Percentiles rank a stretch among this genome's conserved stretches.
Evolutionary conservation across 2,797 vertebrate genomes (phyloP).

Genomic region (Strix occidentalis): DNA sequence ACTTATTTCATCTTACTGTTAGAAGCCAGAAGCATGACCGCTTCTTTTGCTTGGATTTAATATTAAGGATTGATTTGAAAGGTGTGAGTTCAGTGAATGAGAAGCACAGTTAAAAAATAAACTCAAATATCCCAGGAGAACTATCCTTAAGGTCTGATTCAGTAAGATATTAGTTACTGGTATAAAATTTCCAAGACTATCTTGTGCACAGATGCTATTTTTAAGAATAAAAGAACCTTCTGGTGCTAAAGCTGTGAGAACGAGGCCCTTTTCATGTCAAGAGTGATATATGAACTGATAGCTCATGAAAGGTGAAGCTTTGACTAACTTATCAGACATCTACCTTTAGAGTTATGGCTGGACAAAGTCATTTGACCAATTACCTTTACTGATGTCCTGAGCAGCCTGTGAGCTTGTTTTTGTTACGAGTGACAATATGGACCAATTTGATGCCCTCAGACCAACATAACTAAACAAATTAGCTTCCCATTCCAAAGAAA

Average conservation of each 20-base stretch:
- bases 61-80: constrained; percentile 4
- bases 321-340: constrained; percentile 52
- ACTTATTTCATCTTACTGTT: neutral
- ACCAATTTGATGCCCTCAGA: constrained; percentile 54
- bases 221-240: constrained; percentile 56
- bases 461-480: constrained; percentile 52
- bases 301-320: constrained; percentile 62
- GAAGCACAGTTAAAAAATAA: neutral
- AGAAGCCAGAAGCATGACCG: neutral
- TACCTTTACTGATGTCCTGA: constrained; percentile 49
- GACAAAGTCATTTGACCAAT: constrained; percentile 51
- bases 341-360: constrained; percentile 58
- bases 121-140: neutral
- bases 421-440: constrained; percentile 57
- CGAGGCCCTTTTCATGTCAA: constrained; percentile 47
- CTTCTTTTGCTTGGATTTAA: neutral
- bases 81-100: neutral
- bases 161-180: constrained; percentile 18
- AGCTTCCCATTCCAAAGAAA: constrained; percentile 41
- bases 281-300: constrained; percentile 71
- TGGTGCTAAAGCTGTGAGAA: constrained; percentile 44
- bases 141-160: constrained; percentile 35
- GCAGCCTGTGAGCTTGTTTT: constrained; percentile 50
- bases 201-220: constrained; percentile 57
- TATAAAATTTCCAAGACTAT: constrained; percentile 59